Percentiles rank a stretch among this genome's conserved stretches.
phyloP scores from a whole-genome alignment of 37 sponge, comb jelly and placozoan species.

The Mnemiopsis leidyi region DNA sequence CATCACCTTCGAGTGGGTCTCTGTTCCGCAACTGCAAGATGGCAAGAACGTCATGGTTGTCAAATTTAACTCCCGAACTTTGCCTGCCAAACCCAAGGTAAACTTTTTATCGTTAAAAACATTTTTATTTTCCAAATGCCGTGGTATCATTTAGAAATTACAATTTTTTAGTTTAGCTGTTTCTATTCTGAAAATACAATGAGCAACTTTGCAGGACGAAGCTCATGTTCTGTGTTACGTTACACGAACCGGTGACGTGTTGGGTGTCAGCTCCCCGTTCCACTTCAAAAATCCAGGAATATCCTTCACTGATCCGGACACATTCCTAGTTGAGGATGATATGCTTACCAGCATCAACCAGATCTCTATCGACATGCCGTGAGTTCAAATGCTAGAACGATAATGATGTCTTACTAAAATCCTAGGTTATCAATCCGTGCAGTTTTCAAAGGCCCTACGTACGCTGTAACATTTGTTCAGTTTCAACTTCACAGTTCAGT shows the following conservation, averaged over 20 bases:
- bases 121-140: no score
- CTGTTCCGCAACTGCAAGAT: background rate
- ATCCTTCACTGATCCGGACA: slow-evolving; percentile 39
- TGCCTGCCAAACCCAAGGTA: slow-evolving; percentile 7
- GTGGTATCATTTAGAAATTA: no score
- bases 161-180: no score
- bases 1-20: slow-evolving; percentile 51
- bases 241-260: slow-evolving; percentile 35
- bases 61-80: background rate
- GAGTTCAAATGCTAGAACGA: no score
- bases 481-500: no score
- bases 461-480: no score
- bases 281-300: slow-evolving; percentile 48
- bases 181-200: no score
- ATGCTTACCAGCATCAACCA: background rate
- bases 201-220: background rate
- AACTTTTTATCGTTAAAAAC: no score
- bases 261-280: background rate
- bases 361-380: background rate
- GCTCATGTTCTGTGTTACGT: slow-evolving; percentile 52
- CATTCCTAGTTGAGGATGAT: slow-evolving; percentile 29
- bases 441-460: no score
- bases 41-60: slow-evolving; percentile 13
- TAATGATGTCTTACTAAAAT: no score
- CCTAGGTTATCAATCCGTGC: no score